Conservation (phyloP, 2,888 invertebrate genomes). For the Oxyscelio sp. region DNA sequence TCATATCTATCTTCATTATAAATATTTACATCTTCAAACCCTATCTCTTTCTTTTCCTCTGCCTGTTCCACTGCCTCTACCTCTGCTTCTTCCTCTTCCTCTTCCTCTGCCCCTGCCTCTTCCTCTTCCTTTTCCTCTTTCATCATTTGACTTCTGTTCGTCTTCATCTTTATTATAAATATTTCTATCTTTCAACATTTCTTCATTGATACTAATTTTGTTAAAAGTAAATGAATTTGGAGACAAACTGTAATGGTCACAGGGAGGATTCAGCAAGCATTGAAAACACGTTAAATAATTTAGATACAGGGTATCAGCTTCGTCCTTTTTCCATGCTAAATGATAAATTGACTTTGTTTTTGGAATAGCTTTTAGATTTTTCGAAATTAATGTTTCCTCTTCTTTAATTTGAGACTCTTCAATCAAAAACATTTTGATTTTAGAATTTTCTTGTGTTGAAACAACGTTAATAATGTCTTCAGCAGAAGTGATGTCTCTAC, state of each 20-base stretch:
- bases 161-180: too few relatives aligned
- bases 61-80: too few relatives aligned
- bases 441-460: slow-evolving; percentile 31
- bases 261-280: slow-evolving; percentile 3
- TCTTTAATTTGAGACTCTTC: slow-evolving; percentile 26
- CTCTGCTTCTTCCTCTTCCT: neutral
- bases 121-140: too few relatives aligned
- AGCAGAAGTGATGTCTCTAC: slow-evolving; percentile 36
- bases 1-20: too few relatives aligned
- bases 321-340: slow-evolving; percentile 6
- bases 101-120: neutral
- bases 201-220: too few relatives aligned
- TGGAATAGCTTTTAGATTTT: slow-evolving; percentile 26
- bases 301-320: neutral
- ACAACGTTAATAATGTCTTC: slow-evolving; percentile 27
- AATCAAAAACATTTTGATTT: slow-evolving; percentile 45
- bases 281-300: slow-evolving; percentile 14
- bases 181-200: too few relatives aligned
- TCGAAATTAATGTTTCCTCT: slow-evolving; percentile 11
- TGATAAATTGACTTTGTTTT: slow-evolving; percentile 40
- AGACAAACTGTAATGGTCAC: slow-evolving; percentile 4
- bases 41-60: too few relatives aligned
- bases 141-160: too few relatives aligned
- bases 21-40: too few relatives aligned
- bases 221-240: slow-evolving; percentile 15